phyloP scores from a whole-genome alignment of 2,797 vertebrate genomes.

The Dicrostonyx torquatus region DNA sequence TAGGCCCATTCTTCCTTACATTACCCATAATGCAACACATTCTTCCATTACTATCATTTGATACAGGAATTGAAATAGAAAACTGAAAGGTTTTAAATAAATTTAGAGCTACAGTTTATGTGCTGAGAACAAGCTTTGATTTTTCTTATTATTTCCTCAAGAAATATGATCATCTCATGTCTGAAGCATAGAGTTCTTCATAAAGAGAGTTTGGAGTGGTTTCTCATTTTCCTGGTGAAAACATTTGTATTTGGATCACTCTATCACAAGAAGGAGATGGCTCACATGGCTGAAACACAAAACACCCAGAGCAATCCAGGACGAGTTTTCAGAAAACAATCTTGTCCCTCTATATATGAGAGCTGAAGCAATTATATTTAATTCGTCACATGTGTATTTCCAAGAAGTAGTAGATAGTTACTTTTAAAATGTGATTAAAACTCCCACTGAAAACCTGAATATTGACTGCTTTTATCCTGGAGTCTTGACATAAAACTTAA shows the following conservation, averaged over 20 bases:
- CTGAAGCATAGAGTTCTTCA: constrained; percentile 55
- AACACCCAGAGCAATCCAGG: constrained; percentile 21
- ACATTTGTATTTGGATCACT: constrained; percentile 68
- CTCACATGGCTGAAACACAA: constrained; percentile 61
- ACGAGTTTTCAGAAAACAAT: constrained; percentile 52
- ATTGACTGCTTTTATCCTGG: neutral
- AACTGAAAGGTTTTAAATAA: constrained; percentile 65
- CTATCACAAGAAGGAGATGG: constrained; percentile 64
- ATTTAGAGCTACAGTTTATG: constrained; percentile 58
- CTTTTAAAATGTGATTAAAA: constrained; percentile 53
- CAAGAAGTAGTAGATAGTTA: constrained; percentile 27
- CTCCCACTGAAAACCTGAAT: constrained; percentile 32
- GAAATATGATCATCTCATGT: constrained; percentile 60
- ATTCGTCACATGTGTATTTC: constrained; percentile 55
- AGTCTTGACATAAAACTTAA: constrained; percentile 47
- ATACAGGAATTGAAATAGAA: constrained; percentile 64
- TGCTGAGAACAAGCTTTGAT: constrained; percentile 66
- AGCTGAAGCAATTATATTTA: constrained; percentile 46
- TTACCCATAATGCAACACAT: constrained; percentile 56
- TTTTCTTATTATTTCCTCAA: constrained; percentile 62
- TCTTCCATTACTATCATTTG: constrained; percentile 43
- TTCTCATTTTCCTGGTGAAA: constrained; percentile 72
- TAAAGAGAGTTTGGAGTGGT: constrained; percentile 55
- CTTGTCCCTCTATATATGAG: neutral
- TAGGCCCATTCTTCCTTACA: neutral